Evolutionary conservation across 2,888 invertebrate genomes (phyloP), one percentile per base, ranked within the genome.

Genomic region (Tipula unca): DNA sequence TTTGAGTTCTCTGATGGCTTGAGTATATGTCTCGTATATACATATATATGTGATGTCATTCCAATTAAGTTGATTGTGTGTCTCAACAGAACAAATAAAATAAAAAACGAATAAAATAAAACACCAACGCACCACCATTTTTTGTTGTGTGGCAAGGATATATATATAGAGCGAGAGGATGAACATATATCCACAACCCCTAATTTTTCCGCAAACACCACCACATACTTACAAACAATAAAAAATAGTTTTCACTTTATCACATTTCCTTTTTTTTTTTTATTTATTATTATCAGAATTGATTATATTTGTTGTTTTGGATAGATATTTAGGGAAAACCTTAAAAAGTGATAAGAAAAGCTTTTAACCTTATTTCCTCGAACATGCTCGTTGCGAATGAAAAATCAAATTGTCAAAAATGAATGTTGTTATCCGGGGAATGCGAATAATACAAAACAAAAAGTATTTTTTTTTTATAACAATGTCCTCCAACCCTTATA

Each of bases 231-330:
- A n/a, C n/a, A n/a, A n/a, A 69, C 69, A 69, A 69, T 69, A 69
- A 69, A 69, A 69, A 69, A 69, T 69, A 69, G 69, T 69, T 69
- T 69, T 69, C 69, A 69, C 69, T 69, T 69, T 69, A 69, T 69
- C 69, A 69, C 69, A 69, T 69, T 69, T 69, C 25, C 25, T 69
- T 69, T 69, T 25, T 25, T n/a, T 17, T 48, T 48, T 48, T 39
- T 39, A 2, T 25, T 25, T 69, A 10, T 69, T 69, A 69, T 25
- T 25, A 69, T 69, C 69, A 69, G 25, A 25, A 69, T 69, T 69
- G 69, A 69, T 69, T 69, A 69, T 69, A 25, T 69, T 25, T 69
- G 69, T 69, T 69, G 25, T 20, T 69, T 69, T 69, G 69, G 69
- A 25, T 17, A 14, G n/a, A 48, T 13, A 25, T 69, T 69, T 69